Conservation (phyloP, 2,888 invertebrate genomes). For the Epirrhoe tristata region DNA sequence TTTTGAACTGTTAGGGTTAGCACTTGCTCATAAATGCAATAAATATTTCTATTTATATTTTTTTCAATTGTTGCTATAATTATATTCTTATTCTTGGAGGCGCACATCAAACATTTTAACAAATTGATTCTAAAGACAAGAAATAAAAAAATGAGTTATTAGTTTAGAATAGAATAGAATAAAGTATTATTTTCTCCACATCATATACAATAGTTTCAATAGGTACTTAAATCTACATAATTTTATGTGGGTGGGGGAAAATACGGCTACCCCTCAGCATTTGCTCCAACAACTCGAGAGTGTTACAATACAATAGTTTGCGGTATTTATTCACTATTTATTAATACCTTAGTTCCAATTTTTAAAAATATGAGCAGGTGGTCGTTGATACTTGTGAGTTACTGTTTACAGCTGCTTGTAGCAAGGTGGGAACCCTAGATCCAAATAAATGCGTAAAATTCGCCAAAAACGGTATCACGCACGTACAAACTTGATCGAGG, state of each 20-base stretch:
- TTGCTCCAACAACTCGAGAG: no score
- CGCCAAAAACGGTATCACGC: conserved; percentile 37
- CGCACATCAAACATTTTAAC: no score
- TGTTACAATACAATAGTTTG: background rate
- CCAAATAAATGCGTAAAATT: conserved; percentile 28
- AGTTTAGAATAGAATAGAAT: no score
- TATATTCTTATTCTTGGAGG: no score
- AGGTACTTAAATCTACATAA: no score
- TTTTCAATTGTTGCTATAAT: background rate
- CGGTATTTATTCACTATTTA: background rate
- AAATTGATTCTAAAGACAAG: background rate
- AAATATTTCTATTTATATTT: no score
- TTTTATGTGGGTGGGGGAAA: no score
- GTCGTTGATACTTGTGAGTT: background rate
- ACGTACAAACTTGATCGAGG: conserved; percentile 31
- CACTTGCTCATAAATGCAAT: background rate
- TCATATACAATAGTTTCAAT: no score
- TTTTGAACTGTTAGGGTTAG: conserved; percentile 27
- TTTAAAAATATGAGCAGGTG: background rate
- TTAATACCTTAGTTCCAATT: background rate
- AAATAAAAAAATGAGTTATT: no score
- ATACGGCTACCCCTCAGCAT: no score
- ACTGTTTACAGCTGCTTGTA: conserved; percentile 5
- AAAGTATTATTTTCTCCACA: no score
- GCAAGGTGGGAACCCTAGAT: conserved; percentile 28